Evolutionary conservation across 2,888 invertebrate genomes (phyloP).

Genomic region (Eupithecia dodoneata): DNA sequence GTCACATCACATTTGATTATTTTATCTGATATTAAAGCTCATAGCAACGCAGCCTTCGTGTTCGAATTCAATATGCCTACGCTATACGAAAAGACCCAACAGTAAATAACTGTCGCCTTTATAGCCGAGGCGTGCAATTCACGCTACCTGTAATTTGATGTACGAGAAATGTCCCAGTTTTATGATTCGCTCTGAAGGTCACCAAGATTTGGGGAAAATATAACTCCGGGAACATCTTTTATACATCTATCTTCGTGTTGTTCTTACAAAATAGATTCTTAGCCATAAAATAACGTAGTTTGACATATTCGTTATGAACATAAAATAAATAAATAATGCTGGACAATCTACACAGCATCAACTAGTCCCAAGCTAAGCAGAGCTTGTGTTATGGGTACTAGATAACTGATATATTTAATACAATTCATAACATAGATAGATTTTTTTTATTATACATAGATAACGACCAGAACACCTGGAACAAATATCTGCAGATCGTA

Average conservation of each 20-base stretch:
- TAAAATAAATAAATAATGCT: too few relatives aligned
- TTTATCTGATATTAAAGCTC: neutral
- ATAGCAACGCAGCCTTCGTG: neutral
- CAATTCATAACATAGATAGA: too few relatives aligned
- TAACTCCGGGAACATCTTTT: slow-evolving; percentile 1
- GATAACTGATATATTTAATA: too few relatives aligned
- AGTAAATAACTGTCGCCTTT: slow-evolving; percentile 71
- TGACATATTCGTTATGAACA: neutral
- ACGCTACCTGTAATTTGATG: slow-evolving; percentile 76
- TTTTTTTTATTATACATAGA: too few relatives aligned
- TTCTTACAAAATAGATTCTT: neutral
- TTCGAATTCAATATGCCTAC: neutral
- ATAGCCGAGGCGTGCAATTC: slow-evolving; percentile 67
- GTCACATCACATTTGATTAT: neutral
- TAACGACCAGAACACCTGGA: too few relatives aligned
- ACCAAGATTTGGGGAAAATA: neutral
- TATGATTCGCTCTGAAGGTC: slow-evolving; percentile 23
- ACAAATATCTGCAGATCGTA: too few relatives aligned
- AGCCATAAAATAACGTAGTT: neutral
- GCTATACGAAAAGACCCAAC: slow-evolving; percentile 55
- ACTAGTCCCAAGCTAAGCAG: too few relatives aligned
- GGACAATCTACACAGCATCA: too few relatives aligned
- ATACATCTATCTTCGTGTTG: neutral
- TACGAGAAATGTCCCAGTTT: slow-evolving; percentile 53
- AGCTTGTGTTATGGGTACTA: too few relatives aligned